Conservation (phyloP, 2,113 vertebrate genomes). For the Cynocephalus volans region DNA sequence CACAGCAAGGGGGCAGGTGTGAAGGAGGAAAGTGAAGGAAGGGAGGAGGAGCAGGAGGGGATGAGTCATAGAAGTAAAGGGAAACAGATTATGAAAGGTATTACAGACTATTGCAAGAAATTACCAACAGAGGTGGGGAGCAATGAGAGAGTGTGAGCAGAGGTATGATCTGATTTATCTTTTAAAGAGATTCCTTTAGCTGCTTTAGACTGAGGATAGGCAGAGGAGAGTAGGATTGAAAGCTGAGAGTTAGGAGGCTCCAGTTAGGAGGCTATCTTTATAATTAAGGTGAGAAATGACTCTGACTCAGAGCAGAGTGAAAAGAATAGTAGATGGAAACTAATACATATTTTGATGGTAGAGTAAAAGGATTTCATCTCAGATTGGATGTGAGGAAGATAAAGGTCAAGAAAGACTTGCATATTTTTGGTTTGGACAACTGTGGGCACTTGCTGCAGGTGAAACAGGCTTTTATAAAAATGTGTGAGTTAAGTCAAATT, state of each 20-base stretch:
- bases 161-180: not conserved
- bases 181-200: not conserved
- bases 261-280: not conserved
- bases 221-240: not conserved
- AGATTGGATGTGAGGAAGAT: not conserved
- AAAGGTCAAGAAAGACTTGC: not conserved
- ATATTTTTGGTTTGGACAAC: not conserved
- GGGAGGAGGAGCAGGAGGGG: not conserved
- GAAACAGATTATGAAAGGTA: not conserved
- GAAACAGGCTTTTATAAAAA: not conserved
- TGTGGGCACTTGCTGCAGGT: not conserved
- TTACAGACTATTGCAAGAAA: not conserved
- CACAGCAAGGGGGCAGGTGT: not conserved
- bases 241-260: too few relatives aligned
- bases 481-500: not conserved
- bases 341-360: not conserved
- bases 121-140: not conserved
- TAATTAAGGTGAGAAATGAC: not conserved
- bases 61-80: not conserved
- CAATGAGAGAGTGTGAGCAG: not conserved
- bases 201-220: not conserved
- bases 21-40: not conserved
- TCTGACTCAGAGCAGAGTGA: not conserved
- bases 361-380: not conserved
- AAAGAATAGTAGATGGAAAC: not conserved